Evolutionary conservation across 2,888 invertebrate species (phyloP).

Genomic region (Fissipunctia ypsillon): DNA sequence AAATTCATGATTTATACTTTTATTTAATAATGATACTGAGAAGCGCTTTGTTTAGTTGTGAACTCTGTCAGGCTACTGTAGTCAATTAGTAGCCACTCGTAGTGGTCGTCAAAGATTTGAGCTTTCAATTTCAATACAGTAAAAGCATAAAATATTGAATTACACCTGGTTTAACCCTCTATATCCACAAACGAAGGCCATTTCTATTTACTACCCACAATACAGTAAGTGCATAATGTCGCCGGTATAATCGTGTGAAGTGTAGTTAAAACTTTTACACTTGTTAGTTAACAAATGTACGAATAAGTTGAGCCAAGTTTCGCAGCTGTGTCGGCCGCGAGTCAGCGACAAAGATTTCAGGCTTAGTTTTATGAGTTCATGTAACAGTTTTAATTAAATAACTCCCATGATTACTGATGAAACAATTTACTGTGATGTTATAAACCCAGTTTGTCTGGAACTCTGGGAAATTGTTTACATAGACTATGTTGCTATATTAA

Average conservation of each 20-base stretch:
- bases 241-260: slow-evolving; percentile 71
- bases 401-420: slow-evolving; percentile 72
- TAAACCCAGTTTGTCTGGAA: slow-evolving; percentile 59
- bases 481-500: slow-evolving; percentile 31
- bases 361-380: slow-evolving; percentile 80
- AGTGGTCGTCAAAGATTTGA: not conserved
- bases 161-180: not conserved
- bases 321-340: slow-evolving; percentile 74
- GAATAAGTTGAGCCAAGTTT: slow-evolving; percentile 73
- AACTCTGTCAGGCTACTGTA: not conserved
- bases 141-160: slow-evolving; percentile 2
- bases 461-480: slow-evolving; percentile 37
- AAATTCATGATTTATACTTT: no score
- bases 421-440: slow-evolving; percentile 72
- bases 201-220: slow-evolving; percentile 34
- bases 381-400: slow-evolving; percentile 81
- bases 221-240: slow-evolving; percentile 65
- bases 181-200: not conserved
- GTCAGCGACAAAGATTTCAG: slow-evolving; percentile 77
- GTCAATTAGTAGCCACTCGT: not conserved
- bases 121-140: not conserved
- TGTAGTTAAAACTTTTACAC: slow-evolving; percentile 78
- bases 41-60: no score
- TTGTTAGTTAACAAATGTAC: slow-evolving; percentile 74
- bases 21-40: no score